Percentiles rank a stretch among this genome's conserved stretches.
Evolutionary conservation across 2,113 vertebrate species (phyloP).

Genomic region (Oxyruncus cristatus): DNA sequence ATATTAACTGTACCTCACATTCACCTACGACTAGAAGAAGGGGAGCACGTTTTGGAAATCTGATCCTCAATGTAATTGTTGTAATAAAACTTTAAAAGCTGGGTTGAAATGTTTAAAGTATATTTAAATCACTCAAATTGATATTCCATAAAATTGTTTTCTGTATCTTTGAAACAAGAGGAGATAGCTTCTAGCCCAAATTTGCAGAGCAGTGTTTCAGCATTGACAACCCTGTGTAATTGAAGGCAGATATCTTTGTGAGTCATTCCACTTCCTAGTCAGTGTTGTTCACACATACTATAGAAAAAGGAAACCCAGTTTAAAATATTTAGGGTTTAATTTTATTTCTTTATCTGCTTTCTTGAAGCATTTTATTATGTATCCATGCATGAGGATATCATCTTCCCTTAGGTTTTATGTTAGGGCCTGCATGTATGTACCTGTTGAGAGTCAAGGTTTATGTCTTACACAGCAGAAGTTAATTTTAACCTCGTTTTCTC

Average conservation of each 20-base stretch:
- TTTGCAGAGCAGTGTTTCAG: background rate
- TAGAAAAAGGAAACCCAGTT: background rate
- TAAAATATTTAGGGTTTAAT: background rate
- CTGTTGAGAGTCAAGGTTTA: background rate
- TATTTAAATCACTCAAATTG: background rate
- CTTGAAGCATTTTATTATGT: background rate
- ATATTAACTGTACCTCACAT: background rate
- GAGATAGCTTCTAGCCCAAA: background rate
- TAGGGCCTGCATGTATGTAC: background rate
- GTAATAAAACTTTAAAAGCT: background rate
- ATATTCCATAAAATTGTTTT: background rate
- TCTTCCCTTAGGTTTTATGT: background rate
- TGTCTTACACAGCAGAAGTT: background rate
- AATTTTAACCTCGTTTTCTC: background rate
- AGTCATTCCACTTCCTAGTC: background rate
- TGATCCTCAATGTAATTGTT: background rate
- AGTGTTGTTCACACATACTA: background rate
- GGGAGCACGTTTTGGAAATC: background rate
- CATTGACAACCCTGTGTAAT: background rate
- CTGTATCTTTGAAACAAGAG: background rate
- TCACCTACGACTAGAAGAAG: background rate
- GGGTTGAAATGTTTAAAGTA: background rate
- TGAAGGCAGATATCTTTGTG: background rate
- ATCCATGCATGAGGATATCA: background rate
- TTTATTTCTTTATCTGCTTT: background rate